Evolutionary conservation across 2,888 invertebrate species (phyloP), one percentile per base, ranked within the genome.

Genomic region (Diplazon laetatorius): DNA sequence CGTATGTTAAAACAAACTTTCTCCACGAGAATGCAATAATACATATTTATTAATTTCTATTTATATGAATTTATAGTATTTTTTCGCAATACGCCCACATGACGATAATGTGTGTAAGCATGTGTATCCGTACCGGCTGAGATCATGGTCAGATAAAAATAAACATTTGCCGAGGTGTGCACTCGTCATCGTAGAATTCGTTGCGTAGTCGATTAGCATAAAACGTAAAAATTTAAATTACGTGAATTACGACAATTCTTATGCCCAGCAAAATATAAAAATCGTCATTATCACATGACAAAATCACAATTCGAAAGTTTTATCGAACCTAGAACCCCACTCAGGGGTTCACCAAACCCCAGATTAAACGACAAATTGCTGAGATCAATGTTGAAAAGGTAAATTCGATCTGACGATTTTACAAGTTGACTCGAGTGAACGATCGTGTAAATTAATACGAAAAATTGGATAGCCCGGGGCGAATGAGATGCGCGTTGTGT

Each of bases 101-200:
- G 69, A 65, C 22, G 39, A 62, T 74, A 65, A 65, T 63, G 46
- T 59, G 50, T 35, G 60, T 37, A n/a, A n/a, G n/a, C n/a, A n/a
- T n/a, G n/a, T n/a, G n/a, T n/a, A n/a, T 55, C 69, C 70, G 74
- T 71, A 70, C 69, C 69, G 73, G 73, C 65, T 66, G 52, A 10
- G 57, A 50, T 37, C 14, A 55, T 52, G 39, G n/a, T 60, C 60
- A 10, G 65, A 71, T 73, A 77, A 77, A 77, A 69, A 77, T 77
- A 78, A 74, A 74, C 60, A 20, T 74, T n/a, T n/a, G n/a, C 46
- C 55, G 52, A 60, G 48, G 42, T 65, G 16, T 65, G 16, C 16
- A 52, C 59, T 74, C 78, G 70, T 78, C 73, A 74, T 74, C 78
- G 78, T 22, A 39, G 37, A n/a, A 74, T 66, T 46, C 59, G 69